Evolutionary conservation across 2,888 invertebrate species (phyloP), one percentile per base, ranked within the genome.

Genomic region (Stegana nigrithorax): DNA sequence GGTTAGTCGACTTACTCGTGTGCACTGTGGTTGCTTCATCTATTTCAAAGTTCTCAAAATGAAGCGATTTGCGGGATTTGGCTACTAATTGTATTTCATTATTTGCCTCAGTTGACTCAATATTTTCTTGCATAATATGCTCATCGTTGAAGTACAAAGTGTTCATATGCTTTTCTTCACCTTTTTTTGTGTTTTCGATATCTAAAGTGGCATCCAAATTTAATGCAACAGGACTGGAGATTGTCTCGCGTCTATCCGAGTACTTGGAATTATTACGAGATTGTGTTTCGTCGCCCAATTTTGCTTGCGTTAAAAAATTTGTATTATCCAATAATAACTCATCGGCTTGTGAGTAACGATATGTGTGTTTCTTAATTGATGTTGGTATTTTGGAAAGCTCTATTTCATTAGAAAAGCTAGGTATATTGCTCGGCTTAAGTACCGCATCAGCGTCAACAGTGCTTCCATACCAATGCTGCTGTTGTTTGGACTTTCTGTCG

Each of bases 281-380:
- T 27, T 70, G 60, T 1, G 80, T 76, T 44, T 80, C 77, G 62
- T 82, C 78, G 12, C 73, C 75, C 2, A 81, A 50, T 66, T 70
- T 76, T 17, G 73, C 80, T 57, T 73, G 69, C 0, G 70, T 71
- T 12, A 79, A 58, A 56, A 81, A 80, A 59, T 78, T 75, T 1
- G 81, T 80, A 39, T 73, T 78, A 25, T 82, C 71, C 26, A 81
- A 67, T 69, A 77, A 68, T 2, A 68, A 26, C 27, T 82, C 80
- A 67, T 78, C 78, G 3, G 71, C 75, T 60, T 78, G 73, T 0
- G 75, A 79, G 56, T 70, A 66, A 0, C 73, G 69, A 60, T 66
- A 72, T 26, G 66, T 69, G 1, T 14, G 53, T 19, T 69, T 69
- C 19, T 63, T 47, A 6, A 42, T 53, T 1, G 12, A 6, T 8